Conservation (phyloP, 1,140 invertebrate genomes). For the Aphis craccivora region DNA sequence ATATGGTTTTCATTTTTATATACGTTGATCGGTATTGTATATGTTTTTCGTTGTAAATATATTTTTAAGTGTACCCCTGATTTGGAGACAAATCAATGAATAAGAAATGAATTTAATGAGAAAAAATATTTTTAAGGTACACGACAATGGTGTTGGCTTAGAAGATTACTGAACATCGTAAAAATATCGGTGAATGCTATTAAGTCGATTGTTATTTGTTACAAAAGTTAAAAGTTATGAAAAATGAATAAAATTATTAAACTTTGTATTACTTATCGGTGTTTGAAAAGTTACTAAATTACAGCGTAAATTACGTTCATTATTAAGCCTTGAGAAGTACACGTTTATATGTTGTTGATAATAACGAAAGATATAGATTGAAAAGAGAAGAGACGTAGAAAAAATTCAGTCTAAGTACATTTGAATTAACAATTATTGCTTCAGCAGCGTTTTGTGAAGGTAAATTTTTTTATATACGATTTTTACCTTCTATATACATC, state of each 20-base stretch:
- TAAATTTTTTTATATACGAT: background rate
- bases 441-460: background rate
- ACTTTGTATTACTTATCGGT: background rate
- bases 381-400: background rate
- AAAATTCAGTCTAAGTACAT: background rate
- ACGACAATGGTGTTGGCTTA: background rate
- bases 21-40: background rate
- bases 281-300: background rate
- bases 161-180: background rate
- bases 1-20: slow-evolving; percentile 10
- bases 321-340: background rate
- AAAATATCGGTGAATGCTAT: background rate
- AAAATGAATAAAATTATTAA: slow-evolving; percentile 23
- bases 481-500: background rate
- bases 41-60: background rate
- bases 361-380: background rate
- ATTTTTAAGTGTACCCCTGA: background rate
- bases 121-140: background rate
- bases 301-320: slow-evolving; percentile 20
- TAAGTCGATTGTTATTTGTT: background rate
- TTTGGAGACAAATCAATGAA: too few species aligned
- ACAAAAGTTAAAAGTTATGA: slow-evolving; percentile 6
- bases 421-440: background rate
- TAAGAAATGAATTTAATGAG: background rate
- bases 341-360: background rate